A percentile compares a stretch with the other conserved stretches of the same genome.
phyloP scores from a whole-genome alignment of 2,113 vertebrate species.

The Hyperopisus bebe region DNA sequence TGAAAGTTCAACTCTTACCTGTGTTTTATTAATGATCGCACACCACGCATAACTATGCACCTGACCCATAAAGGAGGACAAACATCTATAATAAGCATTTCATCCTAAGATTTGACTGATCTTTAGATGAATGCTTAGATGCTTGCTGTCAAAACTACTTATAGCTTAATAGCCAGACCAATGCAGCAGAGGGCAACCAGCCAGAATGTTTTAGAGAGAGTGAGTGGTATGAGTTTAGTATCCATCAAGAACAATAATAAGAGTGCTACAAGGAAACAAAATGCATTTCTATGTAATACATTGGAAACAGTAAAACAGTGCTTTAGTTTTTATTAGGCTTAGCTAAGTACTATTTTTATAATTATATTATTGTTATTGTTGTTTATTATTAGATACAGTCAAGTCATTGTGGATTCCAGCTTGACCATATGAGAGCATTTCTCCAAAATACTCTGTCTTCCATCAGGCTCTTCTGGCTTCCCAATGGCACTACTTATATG shows the following conservation, averaged over 20 bases:
- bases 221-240: background rate
- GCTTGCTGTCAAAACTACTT: conserved; percentile 57
- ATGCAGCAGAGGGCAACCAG: conserved; percentile 39
- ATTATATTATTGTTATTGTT: background rate
- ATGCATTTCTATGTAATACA: conserved; percentile 33
- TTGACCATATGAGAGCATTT: background rate
- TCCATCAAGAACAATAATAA: conserved; percentile 2
- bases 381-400: background rate
- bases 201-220: conserved; percentile 19
- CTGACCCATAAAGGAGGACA: conserved; percentile 9
- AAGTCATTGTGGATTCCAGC: background rate
- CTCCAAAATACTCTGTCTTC: background rate
- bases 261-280: background rate
- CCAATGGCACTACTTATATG: background rate
- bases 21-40: background rate
- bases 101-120: conserved; percentile 25
- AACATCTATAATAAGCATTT: conserved; percentile 35
- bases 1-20: background rate
- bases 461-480: background rate
- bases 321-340: background rate
- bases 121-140: conserved; percentile 43
- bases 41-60: background rate
- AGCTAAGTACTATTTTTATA: background rate
- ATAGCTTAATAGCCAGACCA: conserved; percentile 35
- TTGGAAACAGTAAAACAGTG: conserved; percentile 40